These are phyloP conservation scores for Trimorus sp. DNA, from an alignment of 2,888 invertebrate genomes.

Conservation along the genomic window DNA sequence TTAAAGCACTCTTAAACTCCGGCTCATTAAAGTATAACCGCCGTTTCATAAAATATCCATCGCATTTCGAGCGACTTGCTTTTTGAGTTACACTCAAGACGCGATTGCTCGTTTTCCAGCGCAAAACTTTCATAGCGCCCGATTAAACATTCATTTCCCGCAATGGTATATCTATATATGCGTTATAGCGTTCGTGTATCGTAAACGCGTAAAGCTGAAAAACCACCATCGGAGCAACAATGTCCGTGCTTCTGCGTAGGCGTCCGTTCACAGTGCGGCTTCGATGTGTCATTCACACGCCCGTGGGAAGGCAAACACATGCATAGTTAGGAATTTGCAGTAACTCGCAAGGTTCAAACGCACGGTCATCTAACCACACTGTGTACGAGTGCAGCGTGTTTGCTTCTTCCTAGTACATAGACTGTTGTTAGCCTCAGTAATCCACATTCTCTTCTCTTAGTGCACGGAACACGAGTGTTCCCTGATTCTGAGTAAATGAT, in stretches of 20 bases:
- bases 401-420: conserved; percentile 59
- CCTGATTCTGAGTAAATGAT: conserved; percentile 30
- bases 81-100: no score
- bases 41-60: no score
- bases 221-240: conserved; percentile 1
- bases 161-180: no score
- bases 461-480: conserved; percentile 50
- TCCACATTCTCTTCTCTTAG: conserved; percentile 67
- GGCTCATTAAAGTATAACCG: no score
- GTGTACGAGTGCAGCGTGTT: conserved; percentile 54
- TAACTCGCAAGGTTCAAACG: conserved; percentile 62
- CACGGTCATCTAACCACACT: conserved; percentile 57
- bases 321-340: conserved; percentile 55
- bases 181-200: no score
- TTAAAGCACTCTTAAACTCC: no score
- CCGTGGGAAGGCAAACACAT: conserved; percentile 43
- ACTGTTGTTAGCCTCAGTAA: conserved; percentile 69
- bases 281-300: conserved; percentile 22
- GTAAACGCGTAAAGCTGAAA: no score
- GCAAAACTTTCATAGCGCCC: no score
- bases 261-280: conserved; percentile 3
- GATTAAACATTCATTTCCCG: no score
- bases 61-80: no score
- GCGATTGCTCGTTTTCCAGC: no score
- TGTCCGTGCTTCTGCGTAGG: not conserved